phyloP scores from a whole-genome alignment of 1,140 invertebrate species.

The Ephestia elutella region DNA sequence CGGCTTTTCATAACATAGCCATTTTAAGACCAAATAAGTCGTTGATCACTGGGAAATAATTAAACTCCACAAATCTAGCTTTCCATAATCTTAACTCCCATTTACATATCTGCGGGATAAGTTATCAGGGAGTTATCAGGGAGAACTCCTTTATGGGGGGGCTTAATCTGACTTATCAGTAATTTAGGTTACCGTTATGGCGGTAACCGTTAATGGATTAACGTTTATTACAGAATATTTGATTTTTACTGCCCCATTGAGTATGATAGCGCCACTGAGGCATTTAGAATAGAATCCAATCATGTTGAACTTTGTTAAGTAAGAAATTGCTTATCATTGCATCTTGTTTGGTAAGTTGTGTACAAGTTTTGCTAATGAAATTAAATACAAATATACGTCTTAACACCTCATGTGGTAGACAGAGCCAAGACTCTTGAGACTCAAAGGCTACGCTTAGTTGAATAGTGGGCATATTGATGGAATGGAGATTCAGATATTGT shows the following conservation, averaged over 20 bases:
- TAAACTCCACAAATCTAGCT: slow-evolving; percentile 2
- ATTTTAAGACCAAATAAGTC: not conserved
- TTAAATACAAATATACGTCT: too few species aligned
- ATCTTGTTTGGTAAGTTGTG: too few species aligned
- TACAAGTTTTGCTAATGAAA: too few species aligned
- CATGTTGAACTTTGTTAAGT: too few species aligned
- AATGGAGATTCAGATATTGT: too few species aligned
- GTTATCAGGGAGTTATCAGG: not conserved
- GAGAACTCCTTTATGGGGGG: not conserved
- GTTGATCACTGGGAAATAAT: not conserved
- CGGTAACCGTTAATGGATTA: not conserved
- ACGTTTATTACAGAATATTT: not conserved
- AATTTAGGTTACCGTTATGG: not conserved
- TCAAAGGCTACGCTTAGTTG: too few species aligned
- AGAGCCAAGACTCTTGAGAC: too few species aligned
- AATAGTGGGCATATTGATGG: too few species aligned
- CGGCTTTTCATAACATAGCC: too few species aligned
- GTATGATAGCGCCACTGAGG: not conserved
- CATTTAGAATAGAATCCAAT: too few species aligned
- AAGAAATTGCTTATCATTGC: too few species aligned
- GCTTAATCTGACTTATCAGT: slow-evolving; percentile 1
- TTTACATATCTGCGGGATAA: slow-evolving; percentile 2
- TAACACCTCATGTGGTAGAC: too few species aligned
- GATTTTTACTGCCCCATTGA: slow-evolving; percentile 4
- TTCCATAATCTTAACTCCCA: not conserved